Evolutionary conservation across 2,113 vertebrate genomes (phyloP), one percentile per base, ranked within the genome.

Genomic region (Nyctibius bracteatus): DNA sequence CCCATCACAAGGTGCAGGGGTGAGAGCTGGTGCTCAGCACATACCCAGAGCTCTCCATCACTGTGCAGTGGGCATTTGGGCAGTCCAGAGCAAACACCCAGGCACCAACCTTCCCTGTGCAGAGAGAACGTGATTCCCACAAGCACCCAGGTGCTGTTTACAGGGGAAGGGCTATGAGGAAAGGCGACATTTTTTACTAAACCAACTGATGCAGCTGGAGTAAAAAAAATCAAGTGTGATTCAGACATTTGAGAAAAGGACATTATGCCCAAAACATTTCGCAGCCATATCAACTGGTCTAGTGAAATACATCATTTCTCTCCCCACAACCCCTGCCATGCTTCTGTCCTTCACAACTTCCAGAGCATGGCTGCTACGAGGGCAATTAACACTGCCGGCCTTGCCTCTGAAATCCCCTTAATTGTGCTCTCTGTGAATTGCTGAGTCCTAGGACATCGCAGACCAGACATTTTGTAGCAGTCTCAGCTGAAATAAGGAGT

Each of bases 61-160:
- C 21, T 8, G 51, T 35, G 43, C 2, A 3, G 11, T 10, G 37
- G 46, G 43, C 25, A 18, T 43, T 81, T 68, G 44, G 6, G 3
- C 33, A 52, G 22, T 8, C 61, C 51, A 52, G 58, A 77, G 46
- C 12, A 79, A 87, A 41, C 23, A 44, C 13, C 25, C 27, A 24
- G 47, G 49, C 57, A 75, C 33, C 37, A 23, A 5, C 62, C 68
- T 85, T 14, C n/a, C 31, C 54, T 67, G 35, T 41, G 44, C 49
- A 63, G 66, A 62, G 28, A 13, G 14, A 81, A 28, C 0, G 0
- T 6, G 28, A 57, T 54, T 88, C 58, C 54, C 12, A 47, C 15
- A 58, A 75, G 57, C 0, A 0, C 14, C 19, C 39, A n/a, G 30
- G 52, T 23, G 35, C 49, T 73, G n/a, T 58, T 86, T 37, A 63